Percentiles rank a stretch among this genome's conserved stretches.
phyloP scores from a whole-genome alignment of 1,140 invertebrate species.

The Zaprionus camerounensis region DNA sequence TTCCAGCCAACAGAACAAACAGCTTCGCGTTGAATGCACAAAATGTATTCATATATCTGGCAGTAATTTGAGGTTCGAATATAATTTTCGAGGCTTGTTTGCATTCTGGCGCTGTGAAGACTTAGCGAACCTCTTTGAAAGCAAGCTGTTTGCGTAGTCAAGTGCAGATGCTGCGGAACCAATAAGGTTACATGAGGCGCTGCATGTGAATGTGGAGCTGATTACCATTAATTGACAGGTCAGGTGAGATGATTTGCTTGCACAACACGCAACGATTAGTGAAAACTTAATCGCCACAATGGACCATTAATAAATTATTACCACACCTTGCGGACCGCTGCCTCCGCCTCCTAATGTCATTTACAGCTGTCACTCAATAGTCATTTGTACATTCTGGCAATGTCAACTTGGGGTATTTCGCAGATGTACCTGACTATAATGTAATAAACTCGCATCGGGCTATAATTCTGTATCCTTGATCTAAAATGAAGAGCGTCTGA shows the following conservation, averaged over 20 bases:
- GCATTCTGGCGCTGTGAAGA: constrained; percentile 35
- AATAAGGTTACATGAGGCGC: constrained; percentile 27
- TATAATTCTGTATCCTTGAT: constrained; percentile 71
- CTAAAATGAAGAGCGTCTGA: constrained; percentile 55
- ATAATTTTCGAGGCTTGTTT: constrained; percentile 52
- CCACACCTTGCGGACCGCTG: constrained; percentile 13
- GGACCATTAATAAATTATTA: constrained; percentile 36
- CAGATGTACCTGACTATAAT: not conserved
- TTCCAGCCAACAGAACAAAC: constrained; percentile 51
- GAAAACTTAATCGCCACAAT: constrained; percentile 53
- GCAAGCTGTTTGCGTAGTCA: constrained; percentile 9
- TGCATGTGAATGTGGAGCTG: constrained; percentile 7
- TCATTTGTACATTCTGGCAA: constrained; percentile 33
- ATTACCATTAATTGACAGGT: constrained; percentile 7
- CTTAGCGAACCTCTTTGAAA: not conserved
- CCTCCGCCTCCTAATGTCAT: constrained; percentile 8
- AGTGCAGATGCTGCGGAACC: constrained; percentile 22
- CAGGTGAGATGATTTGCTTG: not conserved
- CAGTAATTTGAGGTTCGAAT: constrained; percentile 31
- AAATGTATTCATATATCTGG: constrained; percentile 43
- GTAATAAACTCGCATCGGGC: constrained; percentile 13
- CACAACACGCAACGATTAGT: constrained; percentile 41
- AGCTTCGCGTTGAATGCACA: constrained; percentile 59
- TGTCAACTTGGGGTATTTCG: not conserved
- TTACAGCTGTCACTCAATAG: constrained; percentile 50